Base-by-base conservation (phyloP, 2,888 invertebrate species). In the Hedya salicella region DNA sequence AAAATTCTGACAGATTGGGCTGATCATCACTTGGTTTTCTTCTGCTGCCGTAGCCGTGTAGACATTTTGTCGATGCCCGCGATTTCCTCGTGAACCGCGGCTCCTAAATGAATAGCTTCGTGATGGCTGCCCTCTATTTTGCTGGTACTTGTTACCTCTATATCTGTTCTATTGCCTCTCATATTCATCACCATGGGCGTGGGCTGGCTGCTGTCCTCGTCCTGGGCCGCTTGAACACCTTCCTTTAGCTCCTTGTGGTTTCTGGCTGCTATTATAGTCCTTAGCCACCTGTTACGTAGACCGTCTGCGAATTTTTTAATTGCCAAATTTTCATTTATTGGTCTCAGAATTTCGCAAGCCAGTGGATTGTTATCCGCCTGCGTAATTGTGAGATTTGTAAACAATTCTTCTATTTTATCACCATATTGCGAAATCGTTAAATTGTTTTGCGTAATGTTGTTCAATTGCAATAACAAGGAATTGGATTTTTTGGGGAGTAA, bases 331-430 rank as follows among this genome's bases (percentile, higher is more conserved):
- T 53, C 53, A 13, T 53, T 53, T 19, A 36, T 17, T n/a, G 53
- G 53, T 21, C 40, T 53, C 39, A 53, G n/a, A 5, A 53, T 53
- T 40, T 53, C 53, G 53, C 53, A 53, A 3, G 53, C 53, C 9
- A 17, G 2, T 17, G 39, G 1, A 39, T 53, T 21, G 5, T 40
- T 19, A 17, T 39, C 53, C 6, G 39, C 39, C 17, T 53, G 53
- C 40, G 53, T 17, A n/a, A 53, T 53, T 17, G 53, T 53, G 39
- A 53, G 53, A 53, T 21, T 40, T 0, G 39, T 53, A 40, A 53
- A 53, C 21, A 53, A 21, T 11, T 53, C 53, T 6, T 53, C 53
- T n/a, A 53, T 39, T 13, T 19, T 53, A 19, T 36, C 39, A 3
- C 39, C 39, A n/a, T 39, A 53, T 16, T 36, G 9, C 16, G 36